Evolutionary conservation across 2,888 invertebrate genomes (phyloP), one percentile per base, ranked within the genome.

Genomic region (Harpagoxenus sublaevis): DNA sequence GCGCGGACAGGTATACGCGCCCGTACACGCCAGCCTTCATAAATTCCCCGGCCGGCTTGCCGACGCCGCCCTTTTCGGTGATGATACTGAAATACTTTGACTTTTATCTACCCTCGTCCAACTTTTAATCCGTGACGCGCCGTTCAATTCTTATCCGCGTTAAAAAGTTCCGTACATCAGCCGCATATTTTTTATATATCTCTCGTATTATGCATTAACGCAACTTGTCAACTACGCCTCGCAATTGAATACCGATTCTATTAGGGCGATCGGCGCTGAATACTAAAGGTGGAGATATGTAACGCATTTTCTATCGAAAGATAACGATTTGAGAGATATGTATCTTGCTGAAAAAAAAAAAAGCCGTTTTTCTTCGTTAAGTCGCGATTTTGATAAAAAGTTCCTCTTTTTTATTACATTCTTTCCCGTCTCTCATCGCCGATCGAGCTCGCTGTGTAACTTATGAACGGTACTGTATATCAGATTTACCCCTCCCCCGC

Each of bases 21-120:
- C 23, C 66, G 66, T 45, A 60, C 48, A 62, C 48, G 23, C 23
- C 10, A 39, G 70, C 57, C 60, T 70, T 12, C 70, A 70, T 79
- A 79, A 79, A 60, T 70, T 79, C 57, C 45, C 70, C 35, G 31
- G 9, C 2, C 55, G 78, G 45, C 79, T 70, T 8, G 57, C 15
- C 70, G 70, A 39, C 70, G 39, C 60, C 79, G 79, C 70, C 60
- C 35, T 79, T 79, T 79, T 70, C 79, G 39, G 35, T 45, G 60
- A 70, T 79, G 79, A 70, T 79, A 79, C 60, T 79, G 60, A 79
- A 79, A 79, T 70, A 79, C 70, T 60, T 57, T 3, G 66, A 57
- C 68, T 57, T 68, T 78, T 66, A 78, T 68, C 77, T n/a, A 15
- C 55, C 53, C 55, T 18, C 28, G 18, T 55, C 39, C 60, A 70